Percentiles rank a stretch among this genome's conserved stretches.
phyloP scores from a whole-genome alignment of 2,888 invertebrate species.

The Drosophila quinaria region DNA sequence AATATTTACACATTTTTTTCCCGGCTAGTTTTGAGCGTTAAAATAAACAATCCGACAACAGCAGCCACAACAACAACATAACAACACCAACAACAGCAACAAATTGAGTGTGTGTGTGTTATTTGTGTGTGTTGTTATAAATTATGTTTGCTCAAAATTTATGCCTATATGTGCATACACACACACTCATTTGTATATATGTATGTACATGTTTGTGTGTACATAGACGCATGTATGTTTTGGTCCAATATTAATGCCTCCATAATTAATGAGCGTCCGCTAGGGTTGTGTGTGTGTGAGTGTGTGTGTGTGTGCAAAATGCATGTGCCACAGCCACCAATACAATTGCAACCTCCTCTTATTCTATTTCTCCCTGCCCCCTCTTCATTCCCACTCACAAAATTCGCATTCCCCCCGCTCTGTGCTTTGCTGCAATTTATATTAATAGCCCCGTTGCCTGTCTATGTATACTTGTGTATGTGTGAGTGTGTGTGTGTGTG shows the following conservation, averaged over 20 bases:
- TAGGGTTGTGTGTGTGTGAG: conserved; percentile 64
- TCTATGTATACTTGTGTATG: conserved; percentile 17
- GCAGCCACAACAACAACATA: conserved; percentile 48
- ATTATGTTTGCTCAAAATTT: conserved; percentile 79
- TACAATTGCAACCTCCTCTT: conserved; percentile 24
- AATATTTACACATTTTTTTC: conserved; percentile 63
- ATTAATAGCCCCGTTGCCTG: conserved; percentile 47
- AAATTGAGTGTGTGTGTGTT: too few relatives aligned
- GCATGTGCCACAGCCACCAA: conserved; percentile 69
- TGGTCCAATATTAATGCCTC: conserved; percentile 80
- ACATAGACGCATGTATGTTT: conserved; percentile 44
- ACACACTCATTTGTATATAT: conserved; percentile 4
- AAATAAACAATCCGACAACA: conserved; percentile 62
- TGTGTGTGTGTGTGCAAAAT: conserved; percentile 63
- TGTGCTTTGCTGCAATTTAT: conserved; percentile 40
- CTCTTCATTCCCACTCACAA: conserved; percentile 31
- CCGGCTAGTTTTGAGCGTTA: conserved; percentile 57
- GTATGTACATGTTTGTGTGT: conserved; percentile 19
- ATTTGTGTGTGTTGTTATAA: conserved; percentile 67
- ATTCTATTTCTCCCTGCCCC: too few relatives aligned
- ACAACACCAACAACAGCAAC: conserved; percentile 36
- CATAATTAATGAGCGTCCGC: conserved; percentile 81
- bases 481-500: conserved; percentile 18
- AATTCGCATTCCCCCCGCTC: conserved; percentile 13
- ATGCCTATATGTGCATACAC: conserved; percentile 47